phyloP scores from a whole-genome alignment of 2,888 invertebrate species.

The Morpho achilles region DNA sequence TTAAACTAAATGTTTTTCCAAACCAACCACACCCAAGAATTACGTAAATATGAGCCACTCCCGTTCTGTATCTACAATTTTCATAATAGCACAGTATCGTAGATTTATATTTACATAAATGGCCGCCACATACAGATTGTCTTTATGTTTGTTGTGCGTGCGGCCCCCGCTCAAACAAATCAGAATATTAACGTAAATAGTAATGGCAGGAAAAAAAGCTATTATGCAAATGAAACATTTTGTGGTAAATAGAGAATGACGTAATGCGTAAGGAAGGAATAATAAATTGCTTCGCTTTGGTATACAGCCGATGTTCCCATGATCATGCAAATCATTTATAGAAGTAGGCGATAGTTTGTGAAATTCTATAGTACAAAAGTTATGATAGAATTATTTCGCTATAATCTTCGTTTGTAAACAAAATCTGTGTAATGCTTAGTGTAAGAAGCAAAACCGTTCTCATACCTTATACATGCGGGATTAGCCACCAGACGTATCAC shows the following conservation, averaged over 20 bases:
- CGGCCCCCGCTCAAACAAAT: conserved; percentile 69
- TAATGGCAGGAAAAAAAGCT: conserved; percentile 75
- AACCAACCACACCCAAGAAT: conserved; percentile 57
- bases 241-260: conserved; percentile 75
- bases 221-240: conserved; percentile 79
- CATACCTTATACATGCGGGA: too few relatives aligned
- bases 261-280: conserved; percentile 66
- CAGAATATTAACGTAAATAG: conserved; percentile 77
- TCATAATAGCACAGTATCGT: conserved; percentile 68
- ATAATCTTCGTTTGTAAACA: too few relatives aligned
- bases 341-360: too few relatives aligned
- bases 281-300: conserved; percentile 66
- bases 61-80: conserved; percentile 57
- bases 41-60: conserved; percentile 64
- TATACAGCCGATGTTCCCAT: not conserved
- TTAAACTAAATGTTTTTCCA: conserved; percentile 18
- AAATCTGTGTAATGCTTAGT: too few relatives aligned
- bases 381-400: too few relatives aligned
- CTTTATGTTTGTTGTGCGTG: conserved; percentile 77
- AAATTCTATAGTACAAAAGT: too few relatives aligned
- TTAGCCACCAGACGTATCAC: too few relatives aligned
- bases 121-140: conserved; percentile 72
- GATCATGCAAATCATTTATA: not conserved
- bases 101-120: conserved; percentile 75
- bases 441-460: too few relatives aligned